A percentile compares a stretch with the other conserved stretches of the same genome.
phyloP scores from a whole-genome alignment of 2,797 vertebrate species.

The Discoglossus pictus region DNA sequence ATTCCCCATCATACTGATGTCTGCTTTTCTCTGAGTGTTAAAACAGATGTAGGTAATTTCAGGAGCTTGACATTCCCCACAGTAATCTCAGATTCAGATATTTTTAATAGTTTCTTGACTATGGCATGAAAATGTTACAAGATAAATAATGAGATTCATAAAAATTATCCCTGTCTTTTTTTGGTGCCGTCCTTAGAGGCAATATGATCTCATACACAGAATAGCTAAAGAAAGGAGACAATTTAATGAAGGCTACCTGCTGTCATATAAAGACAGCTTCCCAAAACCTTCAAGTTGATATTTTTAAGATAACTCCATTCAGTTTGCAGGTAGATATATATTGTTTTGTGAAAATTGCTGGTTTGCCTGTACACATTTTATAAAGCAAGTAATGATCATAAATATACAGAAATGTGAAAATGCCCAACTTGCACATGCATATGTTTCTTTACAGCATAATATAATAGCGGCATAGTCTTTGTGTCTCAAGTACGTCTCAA shows the following conservation, averaged over 20 bases:
- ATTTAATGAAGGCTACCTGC: slow-evolving; percentile 11
- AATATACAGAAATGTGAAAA: too few species aligned
- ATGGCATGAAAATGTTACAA: slow-evolving; percentile 34
- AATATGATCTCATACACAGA: slow-evolving; percentile 9
- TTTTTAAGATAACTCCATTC: too few species aligned
- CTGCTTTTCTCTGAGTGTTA: slow-evolving; percentile 24
- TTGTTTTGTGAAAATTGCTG: too few species aligned
- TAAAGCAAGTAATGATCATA: too few species aligned
- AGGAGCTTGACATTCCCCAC: slow-evolving; percentile 40
- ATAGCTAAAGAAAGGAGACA: slow-evolving; percentile 7
- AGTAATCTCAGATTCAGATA: slow-evolving; percentile 37
- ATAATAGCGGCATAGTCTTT: too few species aligned
- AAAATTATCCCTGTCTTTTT: slow-evolving; percentile 30
- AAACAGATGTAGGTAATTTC: slow-evolving; percentile 47
- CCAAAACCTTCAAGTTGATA: too few species aligned
- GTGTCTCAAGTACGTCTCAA: too few species aligned
- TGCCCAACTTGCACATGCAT: too few species aligned
- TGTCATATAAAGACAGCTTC: slow-evolving; percentile 2
- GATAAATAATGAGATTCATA: slow-evolving; percentile 46
- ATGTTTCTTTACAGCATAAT: too few species aligned
- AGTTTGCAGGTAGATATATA: too few species aligned
- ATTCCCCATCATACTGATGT: slow-evolving; percentile 7
- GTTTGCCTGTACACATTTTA: too few species aligned
- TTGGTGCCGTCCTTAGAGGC: slow-evolving; percentile 4
- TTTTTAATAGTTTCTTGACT: slow-evolving; percentile 36